Percentiles rank a stretch among this genome's conserved stretches.
phyloP scores from a whole-genome alignment of 1,140 invertebrate genomes.

The Megalonaias nervosa region DNA sequence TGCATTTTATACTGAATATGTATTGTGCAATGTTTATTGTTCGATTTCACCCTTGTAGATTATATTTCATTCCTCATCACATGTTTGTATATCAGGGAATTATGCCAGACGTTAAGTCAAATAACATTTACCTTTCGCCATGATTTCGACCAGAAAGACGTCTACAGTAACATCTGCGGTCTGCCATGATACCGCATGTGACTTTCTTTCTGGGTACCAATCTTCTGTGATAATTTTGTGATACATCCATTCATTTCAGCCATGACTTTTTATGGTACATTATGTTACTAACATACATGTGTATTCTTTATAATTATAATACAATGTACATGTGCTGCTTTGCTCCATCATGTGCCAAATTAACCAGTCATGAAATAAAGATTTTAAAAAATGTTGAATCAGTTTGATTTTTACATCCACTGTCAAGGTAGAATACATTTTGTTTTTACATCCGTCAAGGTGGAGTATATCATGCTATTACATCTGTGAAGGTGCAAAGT shows the following conservation, averaged over 20 bases:
- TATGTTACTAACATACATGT: background rate
- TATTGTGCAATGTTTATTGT: too few relatives aligned
- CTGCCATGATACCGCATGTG: conserved; percentile 41
- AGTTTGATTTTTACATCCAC: background rate
- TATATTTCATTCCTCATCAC: too few relatives aligned
- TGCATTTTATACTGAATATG: too few relatives aligned
- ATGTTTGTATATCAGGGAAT: too few relatives aligned
- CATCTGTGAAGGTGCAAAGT: too few relatives aligned
- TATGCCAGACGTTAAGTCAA: too few relatives aligned
- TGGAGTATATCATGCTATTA: too few relatives aligned
- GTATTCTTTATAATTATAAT: background rate
- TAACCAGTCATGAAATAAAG: too few relatives aligned
- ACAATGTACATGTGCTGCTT: too few relatives aligned
- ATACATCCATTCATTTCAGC: conserved; percentile 14
- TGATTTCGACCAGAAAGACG: conserved; percentile 32
- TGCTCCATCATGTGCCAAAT: too few relatives aligned
- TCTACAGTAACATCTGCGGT: conserved; percentile 24
- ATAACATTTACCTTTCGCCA: conserved; percentile 34
- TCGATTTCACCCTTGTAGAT: too few relatives aligned
- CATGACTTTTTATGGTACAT: conserved; percentile 12
- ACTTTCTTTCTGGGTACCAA: conserved; percentile 34
- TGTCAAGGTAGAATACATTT: background rate
- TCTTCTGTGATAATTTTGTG: conserved; percentile 37
- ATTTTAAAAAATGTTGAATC: too few relatives aligned
- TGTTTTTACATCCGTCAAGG: conserved; percentile 5